Percentiles rank a stretch among this genome's conserved stretches.
Evolutionary conservation across 2,797 vertebrate genomes (phyloP).

Genomic region (Tarsius wallacei): DNA sequence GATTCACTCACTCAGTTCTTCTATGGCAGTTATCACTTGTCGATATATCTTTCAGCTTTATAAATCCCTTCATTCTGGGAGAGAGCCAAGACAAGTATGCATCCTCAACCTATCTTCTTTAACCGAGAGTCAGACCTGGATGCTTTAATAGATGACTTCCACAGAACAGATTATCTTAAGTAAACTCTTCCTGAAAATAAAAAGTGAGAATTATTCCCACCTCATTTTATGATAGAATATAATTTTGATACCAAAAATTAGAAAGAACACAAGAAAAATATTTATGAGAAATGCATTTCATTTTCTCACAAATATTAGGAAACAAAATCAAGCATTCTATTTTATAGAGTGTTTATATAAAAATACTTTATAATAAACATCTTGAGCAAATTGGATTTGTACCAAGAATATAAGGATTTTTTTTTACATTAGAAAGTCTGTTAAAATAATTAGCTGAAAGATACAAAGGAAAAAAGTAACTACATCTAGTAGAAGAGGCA

Average conservation of each 20-base stretch:
- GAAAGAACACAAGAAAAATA: neutral
- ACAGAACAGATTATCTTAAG: neutral
- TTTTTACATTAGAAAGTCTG: neutral
- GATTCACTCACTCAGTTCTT: neutral
- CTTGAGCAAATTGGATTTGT: conserved; percentile 30
- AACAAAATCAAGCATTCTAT: neutral
- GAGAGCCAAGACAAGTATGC: neutral
- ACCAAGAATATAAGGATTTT: neutral
- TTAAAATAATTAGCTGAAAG: conserved; percentile 22
- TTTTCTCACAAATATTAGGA: conserved; percentile 27
- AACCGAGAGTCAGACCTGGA: neutral
- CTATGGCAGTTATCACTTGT: neutral
- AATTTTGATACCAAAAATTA: neutral
- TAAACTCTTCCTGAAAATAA: neutral
- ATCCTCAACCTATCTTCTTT: neutral
- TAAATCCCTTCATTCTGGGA: neutral
- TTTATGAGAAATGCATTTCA: neutral
- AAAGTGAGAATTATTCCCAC: neutral
- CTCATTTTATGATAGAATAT: neutral
- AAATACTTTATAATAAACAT: neutral
- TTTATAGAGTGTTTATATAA: conserved; percentile 18
- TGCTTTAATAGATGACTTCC: neutral
- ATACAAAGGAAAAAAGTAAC: neutral
- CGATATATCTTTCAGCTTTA: neutral
- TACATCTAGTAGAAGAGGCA: neutral